A percentile compares a stretch with the other conserved stretches of the same genome.
Evolutionary conservation across 1,140 invertebrate species (phyloP).

Genomic region (Drosophila albomicans): DNA sequence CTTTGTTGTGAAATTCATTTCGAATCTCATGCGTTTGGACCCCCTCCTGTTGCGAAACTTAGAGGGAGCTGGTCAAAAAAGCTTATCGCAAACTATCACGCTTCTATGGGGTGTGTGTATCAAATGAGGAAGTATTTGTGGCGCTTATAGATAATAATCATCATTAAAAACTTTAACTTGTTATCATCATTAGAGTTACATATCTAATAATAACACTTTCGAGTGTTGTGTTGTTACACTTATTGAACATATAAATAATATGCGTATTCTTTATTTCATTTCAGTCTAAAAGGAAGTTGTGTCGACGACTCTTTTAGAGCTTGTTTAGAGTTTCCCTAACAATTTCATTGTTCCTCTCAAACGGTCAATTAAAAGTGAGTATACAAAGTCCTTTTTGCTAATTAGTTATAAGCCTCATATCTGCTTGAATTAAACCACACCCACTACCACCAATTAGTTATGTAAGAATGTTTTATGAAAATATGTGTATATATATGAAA

Average conservation of each 20-base stretch:
- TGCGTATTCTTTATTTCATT: conserved; percentile 53
- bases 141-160: not conserved
- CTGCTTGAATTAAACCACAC: conserved; percentile 20
- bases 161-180: not conserved
- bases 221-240: not conserved
- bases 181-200: not conserved
- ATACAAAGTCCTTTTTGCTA: conserved; percentile 46
- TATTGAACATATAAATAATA: conserved; percentile 58
- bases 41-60: not conserved
- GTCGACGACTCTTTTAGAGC: conserved; percentile 84
- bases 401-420: conserved; percentile 30
- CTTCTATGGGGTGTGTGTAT: conserved; percentile 8
- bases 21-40: conserved; percentile 54
- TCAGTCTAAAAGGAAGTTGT: conserved; percentile 84
- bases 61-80: not conserved
- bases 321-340: conserved; percentile 83
- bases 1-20: conserved; percentile 71
- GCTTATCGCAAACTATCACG: conserved; percentile 28
- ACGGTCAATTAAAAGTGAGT: conserved; percentile 84
- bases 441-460: conserved; percentile 48
- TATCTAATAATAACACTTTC: conserved; percentile 3
- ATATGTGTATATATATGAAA: conserved; percentile 51
- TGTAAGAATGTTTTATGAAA: conserved; percentile 68
- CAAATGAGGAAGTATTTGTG: conserved; percentile 18
- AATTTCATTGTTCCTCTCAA: conserved; percentile 84